These are phyloP conservation scores for Sebastes oblongus DNA, from an alignment of 2,797 vertebrate genomes.

Conservation along the genomic window DNA sequence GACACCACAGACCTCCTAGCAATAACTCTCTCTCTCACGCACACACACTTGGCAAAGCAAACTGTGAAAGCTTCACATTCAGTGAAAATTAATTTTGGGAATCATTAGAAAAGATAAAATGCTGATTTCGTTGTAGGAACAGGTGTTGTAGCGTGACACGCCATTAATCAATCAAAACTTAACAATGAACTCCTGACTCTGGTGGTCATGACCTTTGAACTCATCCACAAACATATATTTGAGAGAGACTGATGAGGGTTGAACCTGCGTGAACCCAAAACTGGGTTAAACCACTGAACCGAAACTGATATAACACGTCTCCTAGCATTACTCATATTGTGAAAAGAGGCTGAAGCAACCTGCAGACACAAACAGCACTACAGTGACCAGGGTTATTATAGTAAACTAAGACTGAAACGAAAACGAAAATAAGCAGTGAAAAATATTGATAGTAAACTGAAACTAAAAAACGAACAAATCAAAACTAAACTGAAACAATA, in stretches of 20 bases:
- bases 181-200: conserved; percentile 64
- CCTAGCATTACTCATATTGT: background rate
- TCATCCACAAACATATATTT: conserved; percentile 38
- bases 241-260: conserved; percentile 50
- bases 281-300: conserved; percentile 1
- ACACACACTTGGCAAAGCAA: conserved; percentile 12
- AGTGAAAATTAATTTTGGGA: background rate
- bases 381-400: background rate
- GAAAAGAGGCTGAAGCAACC: background rate
- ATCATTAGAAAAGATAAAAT: conserved; percentile 32
- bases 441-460: too few species aligned
- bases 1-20: conserved; percentile 26
- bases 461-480: accelerated
- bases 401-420: background rate
- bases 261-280: conserved; percentile 38
- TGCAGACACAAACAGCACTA: background rate
- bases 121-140: conserved; percentile 61
- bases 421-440: background rate
- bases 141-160: conserved; percentile 67
- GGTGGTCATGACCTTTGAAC: conserved; percentile 63
- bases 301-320: background rate
- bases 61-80: background rate
- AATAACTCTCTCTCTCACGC: background rate
- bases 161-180: conserved; percentile 74
- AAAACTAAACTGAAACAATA: too few species aligned